phyloP scores from a whole-genome alignment of 2,888 invertebrate species.

The Diaperis boleti region DNA sequence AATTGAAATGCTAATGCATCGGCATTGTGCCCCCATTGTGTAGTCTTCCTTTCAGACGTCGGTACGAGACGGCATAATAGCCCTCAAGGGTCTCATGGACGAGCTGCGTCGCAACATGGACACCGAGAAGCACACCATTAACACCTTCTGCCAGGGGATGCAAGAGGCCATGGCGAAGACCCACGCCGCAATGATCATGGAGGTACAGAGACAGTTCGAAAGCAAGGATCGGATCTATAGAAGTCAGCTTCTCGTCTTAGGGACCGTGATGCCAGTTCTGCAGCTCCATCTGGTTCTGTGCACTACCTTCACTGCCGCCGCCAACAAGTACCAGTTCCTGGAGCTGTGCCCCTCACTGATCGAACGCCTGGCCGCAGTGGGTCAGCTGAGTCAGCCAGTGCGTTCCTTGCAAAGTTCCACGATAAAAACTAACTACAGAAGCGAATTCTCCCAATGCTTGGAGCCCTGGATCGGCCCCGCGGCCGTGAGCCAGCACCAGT shows the following conservation, averaged over 20 bases:
- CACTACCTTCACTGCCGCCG: slow-evolving; percentile 78
- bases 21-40: no score
- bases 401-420: slow-evolving; percentile 70
- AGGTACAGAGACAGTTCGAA: slow-evolving; percentile 75
- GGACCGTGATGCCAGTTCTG: slow-evolving; percentile 76
- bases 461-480: slow-evolving; percentile 72
- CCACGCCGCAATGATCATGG: slow-evolving; percentile 74
- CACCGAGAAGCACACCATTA: slow-evolving; percentile 75
- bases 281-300: slow-evolving; percentile 78
- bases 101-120: slow-evolving; percentile 76
- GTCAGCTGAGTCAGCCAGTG: slow-evolving; percentile 74
- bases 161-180: slow-evolving; percentile 77
- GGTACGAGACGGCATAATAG: slow-evolving; percentile 75
- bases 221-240: slow-evolving; percentile 66
- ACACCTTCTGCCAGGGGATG: slow-evolving; percentile 74
- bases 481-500: slow-evolving; percentile 63
- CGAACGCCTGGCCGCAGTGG: slow-evolving; percentile 75
- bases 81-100: slow-evolving; percentile 75
- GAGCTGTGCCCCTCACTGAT: slow-evolving; percentile 77
- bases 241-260: slow-evolving; percentile 63
- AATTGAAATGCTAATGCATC: no score
- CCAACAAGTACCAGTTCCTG: slow-evolving; percentile 81
- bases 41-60: slow-evolving; percentile 72
- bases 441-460: slow-evolving; percentile 73
- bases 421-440: slow-evolving; percentile 72